phyloP scores from a whole-genome alignment of 2,113 vertebrate species.

The Otocyon megalotis region DNA sequence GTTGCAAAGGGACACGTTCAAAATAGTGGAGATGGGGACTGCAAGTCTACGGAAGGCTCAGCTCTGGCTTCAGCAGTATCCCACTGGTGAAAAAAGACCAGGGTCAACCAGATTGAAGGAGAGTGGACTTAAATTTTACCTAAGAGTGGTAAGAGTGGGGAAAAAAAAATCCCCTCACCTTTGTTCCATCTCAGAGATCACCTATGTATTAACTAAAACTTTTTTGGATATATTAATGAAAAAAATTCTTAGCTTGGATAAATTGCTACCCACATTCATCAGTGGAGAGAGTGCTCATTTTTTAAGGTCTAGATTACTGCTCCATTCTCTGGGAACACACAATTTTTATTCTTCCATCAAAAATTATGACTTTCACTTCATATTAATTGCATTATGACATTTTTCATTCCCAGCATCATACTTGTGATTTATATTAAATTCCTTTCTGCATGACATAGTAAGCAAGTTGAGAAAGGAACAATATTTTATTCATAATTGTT shows the following conservation, averaged over 20 bases:
- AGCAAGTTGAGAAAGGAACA: not conserved
- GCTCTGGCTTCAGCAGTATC: not conserved
- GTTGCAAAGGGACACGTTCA: not conserved
- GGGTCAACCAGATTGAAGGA: too few species aligned
- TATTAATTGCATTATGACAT: not conserved
- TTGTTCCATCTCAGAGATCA: not conserved
- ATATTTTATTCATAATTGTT: not conserved
- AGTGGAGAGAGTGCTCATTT: not conserved
- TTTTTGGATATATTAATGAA: not conserved
- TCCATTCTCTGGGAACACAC: not conserved
- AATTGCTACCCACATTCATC: not conserved
- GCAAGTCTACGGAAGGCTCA: rapidly evolving
- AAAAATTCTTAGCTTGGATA: not conserved
- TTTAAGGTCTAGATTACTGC: not conserved
- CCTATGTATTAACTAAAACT: not conserved
- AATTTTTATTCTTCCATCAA: not conserved
- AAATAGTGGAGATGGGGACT: not conserved
- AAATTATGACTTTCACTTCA: not conserved
- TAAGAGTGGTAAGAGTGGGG: too few species aligned
- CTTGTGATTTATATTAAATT: not conserved
- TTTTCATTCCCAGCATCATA: not conserved
- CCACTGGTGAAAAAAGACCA: not conserved
- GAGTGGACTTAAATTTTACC: not conserved
- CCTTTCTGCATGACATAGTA: not conserved
- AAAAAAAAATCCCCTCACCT: not conserved